Evolutionary conservation across 2,888 invertebrate genomes (phyloP).

Genomic region (Scaptomyza parva): DNA sequence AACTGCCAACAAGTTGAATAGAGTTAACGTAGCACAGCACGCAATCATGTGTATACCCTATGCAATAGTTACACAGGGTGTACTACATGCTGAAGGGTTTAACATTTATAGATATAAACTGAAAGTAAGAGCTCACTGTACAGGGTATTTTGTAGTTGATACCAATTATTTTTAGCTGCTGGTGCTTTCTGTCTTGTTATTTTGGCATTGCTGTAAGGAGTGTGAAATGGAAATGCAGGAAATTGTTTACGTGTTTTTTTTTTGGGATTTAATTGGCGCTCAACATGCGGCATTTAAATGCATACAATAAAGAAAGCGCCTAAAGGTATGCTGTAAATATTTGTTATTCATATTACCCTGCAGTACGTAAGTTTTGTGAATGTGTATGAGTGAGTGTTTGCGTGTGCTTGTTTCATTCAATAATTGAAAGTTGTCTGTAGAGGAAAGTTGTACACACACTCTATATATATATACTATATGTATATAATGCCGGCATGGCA

Average conservation of each 20-base stretch:
- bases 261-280: constrained; percentile 68
- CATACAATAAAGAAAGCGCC: constrained; percentile 45
- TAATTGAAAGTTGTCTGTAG: constrained; percentile 62
- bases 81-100: background rate
- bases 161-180: background rate
- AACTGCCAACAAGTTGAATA: constrained; percentile 66
- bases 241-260: constrained; percentile 69
- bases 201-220: constrained; percentile 59
- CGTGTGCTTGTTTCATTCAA: constrained; percentile 53
- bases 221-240: constrained; percentile 71
- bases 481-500: constrained; percentile 2
- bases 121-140: background rate
- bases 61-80: background rate
- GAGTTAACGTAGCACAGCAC: constrained; percentile 51
- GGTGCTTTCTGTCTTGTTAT: constrained; percentile 40
- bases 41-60: constrained; percentile 46
- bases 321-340: constrained; percentile 68
- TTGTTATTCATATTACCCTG: constrained; percentile 52
- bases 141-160: constrained; percentile 11
- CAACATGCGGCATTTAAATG: constrained; percentile 60
- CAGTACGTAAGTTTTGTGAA: constrained; percentile 26
- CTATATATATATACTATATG: constrained; percentile 5
- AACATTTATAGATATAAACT: background rate
- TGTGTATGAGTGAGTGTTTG: constrained; percentile 23
- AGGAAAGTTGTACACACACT: constrained; percentile 5